Conservation (phyloP, 2,888 invertebrate species). For the Orchestes rusci region DNA sequence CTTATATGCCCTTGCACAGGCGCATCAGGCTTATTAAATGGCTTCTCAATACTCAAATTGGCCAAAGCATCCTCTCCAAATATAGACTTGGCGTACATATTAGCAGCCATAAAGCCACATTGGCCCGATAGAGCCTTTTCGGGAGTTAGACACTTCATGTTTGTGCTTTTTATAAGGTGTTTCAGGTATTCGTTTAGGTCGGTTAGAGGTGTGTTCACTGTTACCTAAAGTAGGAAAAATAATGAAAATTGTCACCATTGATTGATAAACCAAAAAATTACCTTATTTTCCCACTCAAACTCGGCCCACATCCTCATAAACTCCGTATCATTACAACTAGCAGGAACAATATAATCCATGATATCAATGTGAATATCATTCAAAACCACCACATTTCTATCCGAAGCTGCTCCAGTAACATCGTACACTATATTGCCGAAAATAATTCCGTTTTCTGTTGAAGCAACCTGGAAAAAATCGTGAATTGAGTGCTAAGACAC, state of each 20-base stretch:
- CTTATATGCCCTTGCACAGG: slow-evolving; percentile 95
- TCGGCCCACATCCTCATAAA: slow-evolving; percentile 99
- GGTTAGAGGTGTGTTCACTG: slow-evolving; percentile 88
- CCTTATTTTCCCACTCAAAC: slow-evolving; percentile 99
- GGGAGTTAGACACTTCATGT: slow-evolving; percentile 98
- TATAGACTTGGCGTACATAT: slow-evolving; percentile 96
- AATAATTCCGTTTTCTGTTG: slow-evolving; percentile 99
- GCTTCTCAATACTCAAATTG: slow-evolving; percentile 96
- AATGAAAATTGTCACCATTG: too few relatives aligned
- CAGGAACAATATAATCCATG: slow-evolving; percentile 98
- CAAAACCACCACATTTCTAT: slow-evolving; percentile 94
- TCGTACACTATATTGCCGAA: slow-evolving; percentile 99
- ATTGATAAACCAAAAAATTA: too few relatives aligned
- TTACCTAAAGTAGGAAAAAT: slow-evolving; percentile 49
- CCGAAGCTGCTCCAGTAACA: slow-evolving; percentile 84
- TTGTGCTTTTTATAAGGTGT: slow-evolving; percentile 88
- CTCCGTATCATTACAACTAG: slow-evolving; percentile 88
- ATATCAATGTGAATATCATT: slow-evolving; percentile 99
- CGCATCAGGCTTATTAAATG: slow-evolving; percentile 76
- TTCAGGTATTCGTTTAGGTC: slow-evolving; percentile 90
- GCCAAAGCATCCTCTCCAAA: slow-evolving; percentile 98
- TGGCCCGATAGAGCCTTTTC: slow-evolving; percentile 95
- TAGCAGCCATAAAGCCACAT: slow-evolving; percentile 99
- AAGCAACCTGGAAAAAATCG: slow-evolving; percentile 50
- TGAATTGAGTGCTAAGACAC: not conserved